Evolutionary conservation across 2,888 invertebrate genomes (phyloP).

Genomic region (Chalcosyrphus nemorum): DNA sequence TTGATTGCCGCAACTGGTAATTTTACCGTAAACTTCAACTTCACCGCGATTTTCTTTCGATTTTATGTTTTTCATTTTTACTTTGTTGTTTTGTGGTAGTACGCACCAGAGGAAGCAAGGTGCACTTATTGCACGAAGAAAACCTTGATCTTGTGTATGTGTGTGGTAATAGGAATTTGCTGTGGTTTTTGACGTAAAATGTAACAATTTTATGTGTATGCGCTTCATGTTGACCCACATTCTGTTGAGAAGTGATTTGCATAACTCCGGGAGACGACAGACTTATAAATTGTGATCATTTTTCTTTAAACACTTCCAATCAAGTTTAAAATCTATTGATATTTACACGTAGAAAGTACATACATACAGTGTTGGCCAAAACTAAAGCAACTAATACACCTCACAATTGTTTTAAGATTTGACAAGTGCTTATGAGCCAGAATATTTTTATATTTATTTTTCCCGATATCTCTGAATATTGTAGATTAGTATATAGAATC

Average conservation of each 20-base stretch:
- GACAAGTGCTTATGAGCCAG: too few species aligned
- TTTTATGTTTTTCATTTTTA: slow-evolving; percentile 13
- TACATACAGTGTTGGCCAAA: too few species aligned
- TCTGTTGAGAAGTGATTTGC: not conserved
- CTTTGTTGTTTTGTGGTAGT: slow-evolving; percentile 38
- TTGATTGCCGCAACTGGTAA: slow-evolving; percentile 61
- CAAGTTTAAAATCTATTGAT: too few species aligned
- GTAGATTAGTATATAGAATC: too few species aligned
- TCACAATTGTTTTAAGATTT: too few species aligned
- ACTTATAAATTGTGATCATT: not conserved
- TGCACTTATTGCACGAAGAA: slow-evolving; percentile 43
- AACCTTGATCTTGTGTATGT: slow-evolving; percentile 66
- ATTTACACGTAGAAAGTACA: slow-evolving; percentile 8
- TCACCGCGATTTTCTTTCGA: slow-evolving; percentile 77
- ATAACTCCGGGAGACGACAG: slow-evolving; percentile 1
- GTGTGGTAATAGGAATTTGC: slow-evolving; percentile 49
- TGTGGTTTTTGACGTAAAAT: slow-evolving; percentile 26
- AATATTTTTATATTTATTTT: too few species aligned
- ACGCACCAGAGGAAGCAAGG: slow-evolving; percentile 50
- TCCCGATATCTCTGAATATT: too few species aligned
- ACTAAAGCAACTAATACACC: too few species aligned
- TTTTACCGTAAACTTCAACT: slow-evolving; percentile 82
- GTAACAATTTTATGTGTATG: slow-evolving; percentile 8
- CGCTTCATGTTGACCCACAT: slow-evolving; percentile 50
- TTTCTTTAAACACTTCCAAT: not conserved